Base-by-base conservation (phyloP, 2,797 vertebrate species). In the Notamacropus eugenii region DNA sequence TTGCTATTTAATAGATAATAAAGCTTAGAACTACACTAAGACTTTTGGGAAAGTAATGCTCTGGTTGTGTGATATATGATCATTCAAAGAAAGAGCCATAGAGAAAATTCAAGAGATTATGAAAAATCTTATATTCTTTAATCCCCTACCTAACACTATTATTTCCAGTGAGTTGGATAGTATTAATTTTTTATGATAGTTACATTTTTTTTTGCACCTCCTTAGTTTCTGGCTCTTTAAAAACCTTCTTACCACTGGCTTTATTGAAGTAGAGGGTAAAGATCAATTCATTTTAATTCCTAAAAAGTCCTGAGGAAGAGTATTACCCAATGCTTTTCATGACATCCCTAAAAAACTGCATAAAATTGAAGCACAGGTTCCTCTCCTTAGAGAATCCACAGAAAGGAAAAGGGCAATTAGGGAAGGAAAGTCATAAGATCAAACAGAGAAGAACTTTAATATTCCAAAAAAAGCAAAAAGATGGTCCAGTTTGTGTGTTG, bases 401-500 rank as follows among this genome's bases (percentile, higher is more conserved):
- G 93, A 82, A 59, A 90, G 27, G 0, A 55, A 95, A 97, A 59
- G 90, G 93, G 93, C 62, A 62, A 0, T 0, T 0, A 3, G 91
- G 54, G 31, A 2, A n/a, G 58, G 46, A 96, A 56, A 91, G 40
- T 90, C 52, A 34, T 62, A 56, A 40, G 31, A 90, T 11, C 34
- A 19, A 59, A 6, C 27, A 27, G 5, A 74, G 56, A 59, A 46
- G n/a, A 92, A 92, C 10, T 10, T 4, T 19, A 16, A 13, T 54
- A 67, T 94, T 96, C 94, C 92, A 95, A 96, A 87, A 95, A 95
- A 96, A 96, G 46, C 58, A 93, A 28, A 27, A 1, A 92, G n/a
- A 95, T 93, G 74, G 90, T 34, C 54, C 52, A 82, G 93, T 92
- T 29, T 93, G 3, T 93, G 10, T 91, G 54, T 91, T 93, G 96